Conservation (phyloP, 2,113 vertebrate genomes). For the Spea bombifrons region DNA sequence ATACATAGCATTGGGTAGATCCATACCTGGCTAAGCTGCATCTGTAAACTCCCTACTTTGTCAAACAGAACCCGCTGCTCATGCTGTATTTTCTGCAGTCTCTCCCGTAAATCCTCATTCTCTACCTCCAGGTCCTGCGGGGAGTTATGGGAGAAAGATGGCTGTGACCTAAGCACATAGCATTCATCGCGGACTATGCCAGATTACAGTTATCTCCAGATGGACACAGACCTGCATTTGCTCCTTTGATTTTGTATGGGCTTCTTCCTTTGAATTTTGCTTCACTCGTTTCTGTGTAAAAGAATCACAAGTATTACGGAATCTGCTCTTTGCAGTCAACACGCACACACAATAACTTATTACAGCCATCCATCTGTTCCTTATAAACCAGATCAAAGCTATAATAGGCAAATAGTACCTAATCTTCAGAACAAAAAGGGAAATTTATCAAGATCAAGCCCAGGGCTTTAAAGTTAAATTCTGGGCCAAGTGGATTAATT, state of each 20-base stretch:
- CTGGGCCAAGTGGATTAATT: too few relatives aligned
- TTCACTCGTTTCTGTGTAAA: conserved; percentile 54
- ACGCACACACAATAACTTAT: too few relatives aligned
- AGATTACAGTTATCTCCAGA: too few relatives aligned
- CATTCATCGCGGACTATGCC: too few relatives aligned
- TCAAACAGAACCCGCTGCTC: conserved; percentile 83
- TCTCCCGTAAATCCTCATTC: conserved; percentile 83
- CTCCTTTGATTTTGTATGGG: conserved; percentile 49
- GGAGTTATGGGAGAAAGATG: too few relatives aligned
- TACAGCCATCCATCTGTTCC: too few relatives aligned
- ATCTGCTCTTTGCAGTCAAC: not conserved
- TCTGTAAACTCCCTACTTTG: conserved; percentile 78
- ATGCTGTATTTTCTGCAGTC: conserved; percentile 78
- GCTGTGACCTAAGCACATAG: not conserved
- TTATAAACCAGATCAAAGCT: too few relatives aligned
- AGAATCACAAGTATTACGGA: not conserved
- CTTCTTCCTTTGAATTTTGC: conserved; percentile 56
- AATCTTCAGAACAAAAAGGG: too few relatives aligned
- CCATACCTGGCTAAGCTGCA: conserved; percentile 85
- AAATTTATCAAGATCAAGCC: too few relatives aligned
- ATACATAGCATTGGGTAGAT: not conserved
- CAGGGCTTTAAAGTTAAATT: too few relatives aligned
- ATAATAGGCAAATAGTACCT: too few relatives aligned
- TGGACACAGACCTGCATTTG: conserved; percentile 57
- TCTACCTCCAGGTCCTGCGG: conserved; percentile 80